Conservation (phyloP, 2,888 invertebrate genomes). For the Andrena chrysosceles region DNA sequence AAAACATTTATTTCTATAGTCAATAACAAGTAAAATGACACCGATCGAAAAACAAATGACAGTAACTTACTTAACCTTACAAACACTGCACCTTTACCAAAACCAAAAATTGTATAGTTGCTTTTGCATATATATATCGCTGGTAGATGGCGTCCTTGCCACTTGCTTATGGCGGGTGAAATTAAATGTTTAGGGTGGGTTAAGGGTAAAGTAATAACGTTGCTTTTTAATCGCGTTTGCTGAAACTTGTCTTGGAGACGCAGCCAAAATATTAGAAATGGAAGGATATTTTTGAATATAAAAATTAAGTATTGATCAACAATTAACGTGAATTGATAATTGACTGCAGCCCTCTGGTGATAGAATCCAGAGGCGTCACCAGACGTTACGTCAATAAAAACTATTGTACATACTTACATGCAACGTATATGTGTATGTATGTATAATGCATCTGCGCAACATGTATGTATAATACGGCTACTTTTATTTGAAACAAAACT, state of each 20-base stretch:
- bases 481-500: background rate
- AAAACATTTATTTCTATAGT: background rate
- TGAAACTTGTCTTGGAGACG: background rate
- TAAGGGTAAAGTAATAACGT: no score
- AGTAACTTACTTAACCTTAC: conserved; percentile 18
- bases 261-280: no score
- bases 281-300: no score
- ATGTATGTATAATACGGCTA: background rate
- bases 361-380: conserved; percentile 2
- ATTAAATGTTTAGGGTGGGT: background rate
- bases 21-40: background rate
- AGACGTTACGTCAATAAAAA: conserved; percentile 20
- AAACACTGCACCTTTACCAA: background rate
- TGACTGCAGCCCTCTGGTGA: conserved; percentile 18
- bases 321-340: conserved; percentile 2
- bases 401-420: background rate
- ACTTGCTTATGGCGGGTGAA: background rate
- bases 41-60: background rate
- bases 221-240: background rate
- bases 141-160: background rate
- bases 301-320: background rate
- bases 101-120: background rate
- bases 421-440: background rate
- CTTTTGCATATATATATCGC: background rate
- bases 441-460: background rate